Percentiles rank a stretch among this genome's conserved stretches.
phyloP scores from a whole-genome alignment of 2,797 vertebrate species.

The Hozukius guyotensis region DNA sequence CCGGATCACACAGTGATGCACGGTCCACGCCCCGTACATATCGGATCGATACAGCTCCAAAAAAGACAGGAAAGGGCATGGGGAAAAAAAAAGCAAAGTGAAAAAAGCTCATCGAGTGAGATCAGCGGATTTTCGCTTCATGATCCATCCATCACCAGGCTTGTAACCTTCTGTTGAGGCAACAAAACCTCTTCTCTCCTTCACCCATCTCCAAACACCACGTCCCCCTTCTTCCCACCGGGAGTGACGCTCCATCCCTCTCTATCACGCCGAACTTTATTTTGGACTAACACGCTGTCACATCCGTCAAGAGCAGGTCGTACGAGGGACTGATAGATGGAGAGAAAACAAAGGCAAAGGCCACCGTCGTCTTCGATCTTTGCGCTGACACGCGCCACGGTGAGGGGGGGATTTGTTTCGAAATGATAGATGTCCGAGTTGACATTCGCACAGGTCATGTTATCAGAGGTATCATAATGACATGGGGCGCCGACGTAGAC shows the following conservation, averaged over 20 bases:
- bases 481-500: constrained; percentile 17
- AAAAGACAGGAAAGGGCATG: constrained; percentile 18
- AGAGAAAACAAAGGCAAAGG: constrained; percentile 26
- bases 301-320: constrained; percentile 36
- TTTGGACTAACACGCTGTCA: constrained; percentile 64
- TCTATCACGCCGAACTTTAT: constrained; percentile 61
- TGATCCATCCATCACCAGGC: constrained; percentile 54
- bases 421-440: constrained; percentile 35
- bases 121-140: constrained; percentile 48
- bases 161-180: constrained; percentile 54
- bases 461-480: not conserved
- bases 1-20: constrained; percentile 55
- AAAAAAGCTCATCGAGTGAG: constrained; percentile 26
- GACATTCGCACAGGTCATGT: constrained; percentile 36
- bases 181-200: constrained; percentile 43
- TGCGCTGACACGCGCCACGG: not conserved
- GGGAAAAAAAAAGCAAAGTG: not conserved
- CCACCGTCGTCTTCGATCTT: constrained; percentile 12
- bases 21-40: not conserved
- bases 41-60: constrained; percentile 16
- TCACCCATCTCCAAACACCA: constrained; percentile 27
- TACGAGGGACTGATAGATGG: constrained; percentile 50
- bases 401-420: constrained; percentile 7
- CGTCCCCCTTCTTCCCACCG: constrained; percentile 8
- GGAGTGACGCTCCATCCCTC: constrained; percentile 51